Evolutionary conservation across 2,113 vertebrate genomes (phyloP).

Genomic region (Forbesichthys papilliferus): DNA sequence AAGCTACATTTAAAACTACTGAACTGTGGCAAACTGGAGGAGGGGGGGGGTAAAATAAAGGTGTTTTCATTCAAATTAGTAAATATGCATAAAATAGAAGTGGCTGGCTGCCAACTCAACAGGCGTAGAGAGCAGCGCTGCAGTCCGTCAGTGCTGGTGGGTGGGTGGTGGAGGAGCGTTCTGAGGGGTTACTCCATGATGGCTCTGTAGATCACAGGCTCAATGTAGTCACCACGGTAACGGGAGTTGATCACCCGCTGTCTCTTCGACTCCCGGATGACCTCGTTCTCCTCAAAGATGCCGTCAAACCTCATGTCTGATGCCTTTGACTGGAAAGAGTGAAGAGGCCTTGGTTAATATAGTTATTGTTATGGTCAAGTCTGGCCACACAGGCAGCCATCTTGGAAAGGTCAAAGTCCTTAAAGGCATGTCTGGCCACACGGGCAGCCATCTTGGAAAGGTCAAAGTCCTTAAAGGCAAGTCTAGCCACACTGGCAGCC

Average conservation of each 20-base stretch:
- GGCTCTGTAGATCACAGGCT: constrained; percentile 96
- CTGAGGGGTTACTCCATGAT: constrained; percentile 90
- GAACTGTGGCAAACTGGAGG: background rate
- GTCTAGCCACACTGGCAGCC: too few species aligned
- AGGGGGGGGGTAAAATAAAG: too few species aligned
- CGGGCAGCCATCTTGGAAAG: too few species aligned
- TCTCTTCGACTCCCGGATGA: constrained; percentile 92
- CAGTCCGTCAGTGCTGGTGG: constrained; percentile 61
- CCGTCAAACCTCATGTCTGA: constrained; percentile 99
- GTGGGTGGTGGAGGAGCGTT: background rate
- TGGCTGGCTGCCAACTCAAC: constrained; percentile 43
- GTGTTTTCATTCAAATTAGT: background rate
- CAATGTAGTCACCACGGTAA: constrained; percentile 97
- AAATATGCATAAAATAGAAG: constrained; percentile 10
- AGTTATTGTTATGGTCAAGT: too few species aligned
- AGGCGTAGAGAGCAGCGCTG: constrained; percentile 35
- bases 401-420: too few species aligned
- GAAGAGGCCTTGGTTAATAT: constrained; percentile 33
- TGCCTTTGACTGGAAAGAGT: constrained; percentile 85
- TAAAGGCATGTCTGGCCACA: too few species aligned
- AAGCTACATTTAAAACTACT: background rate
- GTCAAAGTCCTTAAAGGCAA: too few species aligned
- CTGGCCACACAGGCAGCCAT: too few species aligned
- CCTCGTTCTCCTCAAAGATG: constrained; percentile 96
- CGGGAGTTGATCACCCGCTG: constrained; percentile 97